These are phyloP conservation scores for Montifringilla adamsi DNA, from an alignment of 2,113 vertebrate genomes.

Conservation along the genomic window DNA sequence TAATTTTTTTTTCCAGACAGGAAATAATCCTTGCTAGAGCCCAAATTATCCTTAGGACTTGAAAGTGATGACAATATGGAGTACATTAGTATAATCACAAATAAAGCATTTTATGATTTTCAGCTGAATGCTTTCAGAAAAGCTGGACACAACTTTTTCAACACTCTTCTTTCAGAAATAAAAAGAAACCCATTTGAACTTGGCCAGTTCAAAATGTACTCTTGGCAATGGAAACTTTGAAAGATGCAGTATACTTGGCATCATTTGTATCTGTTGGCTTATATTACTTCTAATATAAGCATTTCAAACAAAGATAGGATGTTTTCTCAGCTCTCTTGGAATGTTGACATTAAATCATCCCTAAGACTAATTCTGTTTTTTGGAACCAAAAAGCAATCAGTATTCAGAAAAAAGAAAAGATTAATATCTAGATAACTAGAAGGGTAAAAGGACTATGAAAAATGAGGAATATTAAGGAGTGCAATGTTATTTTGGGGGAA, in stretches of 20 bases:
- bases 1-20: not conserved
- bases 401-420: not conserved
- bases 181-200: not conserved
- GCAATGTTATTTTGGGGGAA: not conserved
- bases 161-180: not conserved
- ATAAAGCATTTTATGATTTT: not conserved
- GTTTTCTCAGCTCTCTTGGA: slow-evolving; percentile 9
- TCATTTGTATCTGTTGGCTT: not conserved
- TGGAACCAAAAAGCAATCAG: not conserved
- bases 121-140: not conserved
- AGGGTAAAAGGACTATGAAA: not conserved
- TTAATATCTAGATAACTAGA: not conserved
- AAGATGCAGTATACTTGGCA: not conserved
- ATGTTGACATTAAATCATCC: not conserved
- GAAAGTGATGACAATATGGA: not conserved
- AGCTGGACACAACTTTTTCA: not conserved
- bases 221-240: not conserved
- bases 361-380: not conserved
- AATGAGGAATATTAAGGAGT: not conserved
- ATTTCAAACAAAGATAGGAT: not conserved
- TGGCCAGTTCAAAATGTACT: not conserved
- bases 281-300: not conserved
- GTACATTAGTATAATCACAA: not conserved
- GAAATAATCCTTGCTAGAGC: not conserved
- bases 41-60: not conserved